Evolutionary conservation across 2,888 invertebrate species (phyloP).

Genomic region (Pinctada fucata): DNA sequence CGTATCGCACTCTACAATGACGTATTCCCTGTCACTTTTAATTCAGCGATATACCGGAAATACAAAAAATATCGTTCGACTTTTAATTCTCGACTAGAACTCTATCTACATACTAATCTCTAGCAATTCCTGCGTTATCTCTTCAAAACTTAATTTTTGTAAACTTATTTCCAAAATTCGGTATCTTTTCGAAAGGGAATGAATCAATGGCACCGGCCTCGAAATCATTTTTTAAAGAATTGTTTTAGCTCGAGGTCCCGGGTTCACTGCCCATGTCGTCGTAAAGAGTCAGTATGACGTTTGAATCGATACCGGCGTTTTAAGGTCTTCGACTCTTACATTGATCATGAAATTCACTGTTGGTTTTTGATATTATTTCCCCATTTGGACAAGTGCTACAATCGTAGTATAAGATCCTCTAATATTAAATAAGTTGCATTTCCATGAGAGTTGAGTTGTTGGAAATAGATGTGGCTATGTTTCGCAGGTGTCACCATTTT

Average conservation of each 20-base stretch:
- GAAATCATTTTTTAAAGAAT: slow-evolving; percentile 69
- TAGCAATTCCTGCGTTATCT: slow-evolving; percentile 72
- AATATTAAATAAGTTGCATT: not conserved
- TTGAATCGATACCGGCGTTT: slow-evolving; percentile 76
- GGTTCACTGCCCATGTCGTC: slow-evolving; percentile 72
- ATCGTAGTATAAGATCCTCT: not conserved
- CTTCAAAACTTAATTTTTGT: slow-evolving; percentile 75
- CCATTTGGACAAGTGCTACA: slow-evolving; percentile 3
- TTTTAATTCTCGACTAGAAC: slow-evolving; percentile 65
- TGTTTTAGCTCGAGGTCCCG: slow-evolving; percentile 72
- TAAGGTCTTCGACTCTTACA: slow-evolving; percentile 77
- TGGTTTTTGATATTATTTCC: slow-evolving; percentile 15
- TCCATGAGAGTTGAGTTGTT: not conserved
- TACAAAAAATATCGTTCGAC: slow-evolving; percentile 57
- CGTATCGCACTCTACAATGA: slow-evolving; percentile 74
- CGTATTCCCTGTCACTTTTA: slow-evolving; percentile 70
- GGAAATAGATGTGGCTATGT: too few relatives aligned
- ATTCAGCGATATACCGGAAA: slow-evolving; percentile 78
- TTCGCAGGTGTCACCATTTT: too few relatives aligned
- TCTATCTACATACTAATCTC: slow-evolving; percentile 76
- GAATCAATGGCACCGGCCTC: slow-evolving; percentile 75
- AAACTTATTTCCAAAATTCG: slow-evolving; percentile 53
- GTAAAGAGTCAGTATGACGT: slow-evolving; percentile 74
- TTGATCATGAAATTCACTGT: slow-evolving; percentile 60
- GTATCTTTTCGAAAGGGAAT: slow-evolving; percentile 62